Evolutionary conservation across 1,140 invertebrate species (phyloP).

Genomic region (Aphelinus certus): DNA sequence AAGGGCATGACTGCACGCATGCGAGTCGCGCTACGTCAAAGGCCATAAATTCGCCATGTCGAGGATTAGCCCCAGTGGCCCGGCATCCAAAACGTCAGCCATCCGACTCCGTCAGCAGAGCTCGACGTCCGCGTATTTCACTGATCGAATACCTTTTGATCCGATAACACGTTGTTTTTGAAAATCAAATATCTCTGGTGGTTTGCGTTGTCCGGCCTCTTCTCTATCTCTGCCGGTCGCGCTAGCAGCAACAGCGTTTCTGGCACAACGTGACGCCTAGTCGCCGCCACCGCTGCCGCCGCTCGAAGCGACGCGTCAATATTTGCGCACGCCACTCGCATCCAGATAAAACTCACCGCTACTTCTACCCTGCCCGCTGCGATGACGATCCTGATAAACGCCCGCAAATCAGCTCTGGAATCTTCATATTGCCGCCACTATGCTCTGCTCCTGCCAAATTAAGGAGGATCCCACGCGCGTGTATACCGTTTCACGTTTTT

Average conservation of each 20-base stretch:
- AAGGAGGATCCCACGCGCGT: not conserved
- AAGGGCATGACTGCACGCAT: not conserved
- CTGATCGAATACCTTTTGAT: slow-evolving; percentile 38
- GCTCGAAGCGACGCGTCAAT: slow-evolving; percentile 27
- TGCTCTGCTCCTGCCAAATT: not conserved
- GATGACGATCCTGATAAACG: slow-evolving; percentile 32
- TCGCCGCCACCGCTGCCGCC: not conserved
- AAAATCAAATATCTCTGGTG: slow-evolving; percentile 34
- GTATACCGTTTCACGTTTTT: too few relatives aligned
- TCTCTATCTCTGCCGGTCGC: too few relatives aligned
- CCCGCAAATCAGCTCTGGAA: slow-evolving; percentile 19
- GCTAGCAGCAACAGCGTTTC: not conserved
- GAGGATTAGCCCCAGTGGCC: slow-evolving; percentile 24
- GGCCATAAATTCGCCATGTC: slow-evolving; percentile 33
- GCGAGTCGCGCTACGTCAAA: slow-evolving; percentile 20
- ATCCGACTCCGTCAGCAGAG: slow-evolving; percentile 28
- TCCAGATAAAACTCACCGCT: slow-evolving; percentile 31
- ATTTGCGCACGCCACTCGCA: slow-evolving; percentile 35
- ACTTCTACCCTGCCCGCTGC: not conserved
- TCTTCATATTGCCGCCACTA: slow-evolving; percentile 5
- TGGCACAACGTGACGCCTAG: not conserved
- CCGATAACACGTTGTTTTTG: slow-evolving; percentile 40
- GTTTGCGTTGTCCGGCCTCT: not conserved
- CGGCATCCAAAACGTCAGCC: slow-evolving; percentile 1
- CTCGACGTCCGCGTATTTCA: slow-evolving; percentile 31